phyloP scores from a whole-genome alignment of 2,797 vertebrate genomes.

The Pristis pectinata region DNA sequence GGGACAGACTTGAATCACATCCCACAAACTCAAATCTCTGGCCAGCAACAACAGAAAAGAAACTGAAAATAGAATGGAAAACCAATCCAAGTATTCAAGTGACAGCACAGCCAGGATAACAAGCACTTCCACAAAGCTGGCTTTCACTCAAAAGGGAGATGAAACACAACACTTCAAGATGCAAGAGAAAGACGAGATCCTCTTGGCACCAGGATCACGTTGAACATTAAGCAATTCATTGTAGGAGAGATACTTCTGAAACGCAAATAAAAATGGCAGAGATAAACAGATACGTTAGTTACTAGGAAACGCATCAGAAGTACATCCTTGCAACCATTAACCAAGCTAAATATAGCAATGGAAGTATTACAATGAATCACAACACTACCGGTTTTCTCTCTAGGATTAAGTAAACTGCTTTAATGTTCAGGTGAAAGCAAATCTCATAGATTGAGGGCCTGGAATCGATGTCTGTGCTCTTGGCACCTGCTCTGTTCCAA shows the following conservation, averaged over 20 bases:
- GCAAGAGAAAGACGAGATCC: neutral
- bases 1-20: neutral
- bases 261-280: neutral
- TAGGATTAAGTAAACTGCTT: neutral
- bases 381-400: neutral
- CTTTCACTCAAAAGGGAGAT: neutral
- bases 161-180: neutral
- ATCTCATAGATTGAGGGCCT: neutral
- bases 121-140: neutral
- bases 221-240: neutral
- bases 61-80: neutral
- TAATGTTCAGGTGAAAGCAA: slow-evolving; percentile 6
- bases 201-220: neutral
- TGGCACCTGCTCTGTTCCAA: neutral
- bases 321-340: neutral
- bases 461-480: neutral
- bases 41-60: neutral
- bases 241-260: neutral
- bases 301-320: neutral
- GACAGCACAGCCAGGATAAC: neutral
- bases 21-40: neutral
- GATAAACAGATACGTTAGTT: neutral
- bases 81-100: neutral
- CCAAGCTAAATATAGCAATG: neutral
- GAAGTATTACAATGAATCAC: neutral